A percentile compares a stretch with the other conserved stretches of the same genome.
These are phyloP conservation scores for Pangasius mekongensis DNA, from an alignment of 2,797 vertebrate species.

Conservation along the genomic window DNA sequence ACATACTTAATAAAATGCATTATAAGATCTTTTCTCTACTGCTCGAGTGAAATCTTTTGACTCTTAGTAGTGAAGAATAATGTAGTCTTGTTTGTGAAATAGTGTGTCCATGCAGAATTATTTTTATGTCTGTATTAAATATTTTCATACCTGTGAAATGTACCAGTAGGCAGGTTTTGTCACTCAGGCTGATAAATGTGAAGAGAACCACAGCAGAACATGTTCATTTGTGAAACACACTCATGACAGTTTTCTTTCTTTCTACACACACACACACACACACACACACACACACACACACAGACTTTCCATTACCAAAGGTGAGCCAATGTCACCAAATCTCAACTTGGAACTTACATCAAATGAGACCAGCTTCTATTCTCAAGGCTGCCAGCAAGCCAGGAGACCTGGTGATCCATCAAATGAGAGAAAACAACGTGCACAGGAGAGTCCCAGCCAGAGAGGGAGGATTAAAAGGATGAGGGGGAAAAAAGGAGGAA, in stretches of 20 bases:
- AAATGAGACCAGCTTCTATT: conserved; percentile 54
- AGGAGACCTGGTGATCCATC: conserved; percentile 48
- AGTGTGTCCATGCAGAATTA: background rate
- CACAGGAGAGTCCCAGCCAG: background rate
- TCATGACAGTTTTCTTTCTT: conserved; percentile 16
- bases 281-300: background rate
- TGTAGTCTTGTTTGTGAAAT: background rate
- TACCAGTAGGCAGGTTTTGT: conserved; percentile 14
- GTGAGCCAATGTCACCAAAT: conserved; percentile 50
- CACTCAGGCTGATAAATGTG: conserved; percentile 28
- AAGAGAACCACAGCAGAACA: conserved; percentile 40
- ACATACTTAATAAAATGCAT: background rate
- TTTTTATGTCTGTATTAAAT: conserved; percentile 25
- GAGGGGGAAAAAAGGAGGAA: conserved; percentile 10
- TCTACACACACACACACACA: background rate
- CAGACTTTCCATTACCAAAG: conserved; percentile 48
- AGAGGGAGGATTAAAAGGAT: conserved; percentile 40
- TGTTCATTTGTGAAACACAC: conserved; percentile 36
- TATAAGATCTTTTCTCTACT: background rate
- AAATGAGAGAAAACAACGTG: conserved; percentile 40
- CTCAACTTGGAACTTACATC: conserved; percentile 52
- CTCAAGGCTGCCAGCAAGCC: conserved; percentile 49
- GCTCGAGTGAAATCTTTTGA: background rate
- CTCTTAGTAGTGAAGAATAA: background rate
- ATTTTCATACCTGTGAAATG: conserved; percentile 39